These are phyloP conservation scores for Chrysaora quinquecirrha DNA, from an alignment of 30 jellyfish, hydroid and myxozoan genomes.

Conservation along the genomic window DNA sequence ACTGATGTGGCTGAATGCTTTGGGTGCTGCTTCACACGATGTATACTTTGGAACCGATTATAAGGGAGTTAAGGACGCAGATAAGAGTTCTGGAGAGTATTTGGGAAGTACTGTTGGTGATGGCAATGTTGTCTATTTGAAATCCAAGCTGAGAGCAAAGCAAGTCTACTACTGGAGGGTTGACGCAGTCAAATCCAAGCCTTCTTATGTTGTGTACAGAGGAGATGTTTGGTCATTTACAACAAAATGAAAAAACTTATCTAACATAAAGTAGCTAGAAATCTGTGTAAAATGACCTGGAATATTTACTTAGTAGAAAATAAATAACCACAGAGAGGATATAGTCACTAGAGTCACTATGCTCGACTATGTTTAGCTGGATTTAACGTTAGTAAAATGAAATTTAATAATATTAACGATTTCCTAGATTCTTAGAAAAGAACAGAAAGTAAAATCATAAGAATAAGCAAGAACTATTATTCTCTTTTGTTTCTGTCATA, in stretches of 20 bases:
- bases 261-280: not conserved
- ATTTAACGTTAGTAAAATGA: too few relatives aligned
- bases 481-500: too few relatives aligned
- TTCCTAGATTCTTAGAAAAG: too few relatives aligned
- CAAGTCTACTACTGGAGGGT: slow-evolving; percentile 38
- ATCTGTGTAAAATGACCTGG: too few relatives aligned
- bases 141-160: not conserved
- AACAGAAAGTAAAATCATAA: too few relatives aligned
- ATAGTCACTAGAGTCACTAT: too few relatives aligned
- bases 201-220: slow-evolving; percentile 5
- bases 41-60: slow-evolving; percentile 34
- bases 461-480: too few relatives aligned
- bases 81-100: not conserved
- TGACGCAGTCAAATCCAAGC: slow-evolving; percentile 2
- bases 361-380: too few relatives aligned
- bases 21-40: not conserved
- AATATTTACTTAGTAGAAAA: too few relatives aligned
- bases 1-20: slow-evolving; percentile 39
- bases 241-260: not conserved
- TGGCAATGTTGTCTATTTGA: slow-evolving; percentile 18
- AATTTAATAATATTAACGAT: too few relatives aligned
- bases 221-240: slow-evolving; percentile 42
- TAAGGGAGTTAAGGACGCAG: not conserved
- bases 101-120: not conserved
- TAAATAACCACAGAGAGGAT: too few relatives aligned